phyloP scores from a whole-genome alignment of 2,797 vertebrate genomes.

The Leucoraja ocellata region DNA sequence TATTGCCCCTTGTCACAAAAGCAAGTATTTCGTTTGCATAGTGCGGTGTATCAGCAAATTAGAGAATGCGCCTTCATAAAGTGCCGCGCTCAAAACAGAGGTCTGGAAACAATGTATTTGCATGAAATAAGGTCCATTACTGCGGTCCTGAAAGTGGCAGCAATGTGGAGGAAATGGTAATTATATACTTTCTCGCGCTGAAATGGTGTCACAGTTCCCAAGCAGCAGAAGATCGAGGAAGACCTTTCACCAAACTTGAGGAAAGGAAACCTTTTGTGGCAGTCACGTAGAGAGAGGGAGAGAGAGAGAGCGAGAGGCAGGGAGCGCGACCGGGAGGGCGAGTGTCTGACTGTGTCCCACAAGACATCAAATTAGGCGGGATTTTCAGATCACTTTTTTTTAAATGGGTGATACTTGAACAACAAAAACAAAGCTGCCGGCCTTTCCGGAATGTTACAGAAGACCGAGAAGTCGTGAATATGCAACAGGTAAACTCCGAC shows the following conservation, averaged over 20 bases:
- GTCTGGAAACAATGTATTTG: constrained; percentile 6
- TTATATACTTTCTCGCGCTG: neutral
- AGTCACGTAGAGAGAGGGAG: constrained; percentile 28
- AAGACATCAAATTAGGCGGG: constrained; percentile 38
- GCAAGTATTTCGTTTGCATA: neutral
- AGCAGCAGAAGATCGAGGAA: neutral
- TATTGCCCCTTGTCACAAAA: neutral
- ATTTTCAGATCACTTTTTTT: constrained; percentile 36
- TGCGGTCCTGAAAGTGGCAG: constrained; percentile 22
- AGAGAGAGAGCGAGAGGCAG: neutral
- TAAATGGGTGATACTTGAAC: neutral
- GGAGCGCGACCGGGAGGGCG: neutral
- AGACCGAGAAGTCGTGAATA: too few relatives aligned
- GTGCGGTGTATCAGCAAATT: neutral
- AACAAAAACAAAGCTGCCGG: neutral
- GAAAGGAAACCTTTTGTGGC: neutral
- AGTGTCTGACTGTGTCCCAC: constrained; percentile 4
- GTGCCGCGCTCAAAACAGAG: neutral
- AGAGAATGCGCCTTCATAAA: neutral
- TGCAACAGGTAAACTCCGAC: neutral
- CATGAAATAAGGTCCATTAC: constrained; percentile 26
- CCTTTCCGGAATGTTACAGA: neutral
- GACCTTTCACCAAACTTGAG: neutral
- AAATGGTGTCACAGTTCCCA: neutral
- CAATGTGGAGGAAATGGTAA: neutral